phyloP scores from a whole-genome alignment of 2,113 vertebrate species.

The Eonycteris spelaea region DNA sequence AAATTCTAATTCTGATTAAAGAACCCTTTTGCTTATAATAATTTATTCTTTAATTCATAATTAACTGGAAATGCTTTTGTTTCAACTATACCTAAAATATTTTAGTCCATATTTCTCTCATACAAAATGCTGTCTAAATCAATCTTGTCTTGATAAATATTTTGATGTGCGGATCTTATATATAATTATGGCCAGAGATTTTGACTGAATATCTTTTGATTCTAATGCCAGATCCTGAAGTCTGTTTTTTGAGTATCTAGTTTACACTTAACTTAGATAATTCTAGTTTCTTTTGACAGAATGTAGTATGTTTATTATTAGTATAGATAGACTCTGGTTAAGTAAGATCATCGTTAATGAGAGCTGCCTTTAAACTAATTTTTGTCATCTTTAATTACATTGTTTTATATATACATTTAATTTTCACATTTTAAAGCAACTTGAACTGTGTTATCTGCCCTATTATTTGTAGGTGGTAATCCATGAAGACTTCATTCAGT shows the following conservation, averaged over 20 bases:
- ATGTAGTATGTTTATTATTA: background rate
- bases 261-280: background rate
- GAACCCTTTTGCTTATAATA: background rate
- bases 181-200: background rate
- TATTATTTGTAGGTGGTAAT: constrained; percentile 92
- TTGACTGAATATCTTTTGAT: background rate
- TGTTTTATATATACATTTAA: background rate
- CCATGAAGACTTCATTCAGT: constrained; percentile 99
- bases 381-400: background rate
- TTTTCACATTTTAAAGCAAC: constrained; percentile 23
- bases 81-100: background rate
- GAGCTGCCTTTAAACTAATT: background rate
- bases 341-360: background rate
- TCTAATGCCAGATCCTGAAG: background rate
- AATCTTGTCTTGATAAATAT: constrained; percentile 34
- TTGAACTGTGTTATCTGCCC: constrained; percentile 50
- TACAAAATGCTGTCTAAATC: background rate
- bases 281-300: background rate
- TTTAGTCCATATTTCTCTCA: background rate
- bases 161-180: background rate
- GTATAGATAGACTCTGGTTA: background rate
- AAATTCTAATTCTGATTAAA: background rate
- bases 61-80: constrained; percentile 9
- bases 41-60: background rate
- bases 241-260: background rate